Base-by-base conservation (phyloP, 2,797 vertebrate genomes). In the Liparis tanakae region DNA sequence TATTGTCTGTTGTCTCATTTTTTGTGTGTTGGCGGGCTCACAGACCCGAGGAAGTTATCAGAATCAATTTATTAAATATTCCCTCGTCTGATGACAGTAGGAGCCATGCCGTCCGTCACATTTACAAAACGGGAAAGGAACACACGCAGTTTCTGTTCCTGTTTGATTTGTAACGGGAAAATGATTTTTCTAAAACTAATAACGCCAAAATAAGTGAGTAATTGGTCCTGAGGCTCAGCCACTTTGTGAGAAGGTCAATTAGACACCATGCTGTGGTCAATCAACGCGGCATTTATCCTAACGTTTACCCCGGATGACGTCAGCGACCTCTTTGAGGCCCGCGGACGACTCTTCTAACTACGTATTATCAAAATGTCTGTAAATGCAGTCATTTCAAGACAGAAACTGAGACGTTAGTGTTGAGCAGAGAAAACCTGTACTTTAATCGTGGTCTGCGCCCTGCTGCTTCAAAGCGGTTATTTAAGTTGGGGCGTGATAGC, bases 161-260 rank as follows among this genome's bases (percentile, higher is more conserved):
- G 18, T 22, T 8, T 5, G 61, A 25, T 50, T 50, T 37, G 36
- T 81, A 74, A 70, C 68, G 30, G 64, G 20, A 57, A 76, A 76
- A 75, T 25, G 2, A 63, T 74, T 66, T 66, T 69, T 79, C 48
- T 72, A 22, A 75, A 81, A 74, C 72, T 55, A 74, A 62, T 54
- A 5, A 56, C 0, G 10, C 25, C 9, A 6, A 50, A 59, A 46
- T 74, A 30, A 76, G 5, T 51, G n/a, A 30, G 48, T 46, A 57
- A 72, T 70, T 61, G 51, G 25, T 65, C 39, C 17, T 58, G 33
- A 66, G 67, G 33, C 74, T 74, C n/a, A 78, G 43, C 13, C 56
- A 37, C 51, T 64, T 65, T 44, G 66, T 71, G 34, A 59, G 63
- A 82, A 77, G 65, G 69, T 78, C 78, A 78, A 85, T 78, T 75